Evolutionary conservation across 1,140 invertebrate genomes (phyloP).

Genomic region (Pogonognathellus flavescens): DNA sequence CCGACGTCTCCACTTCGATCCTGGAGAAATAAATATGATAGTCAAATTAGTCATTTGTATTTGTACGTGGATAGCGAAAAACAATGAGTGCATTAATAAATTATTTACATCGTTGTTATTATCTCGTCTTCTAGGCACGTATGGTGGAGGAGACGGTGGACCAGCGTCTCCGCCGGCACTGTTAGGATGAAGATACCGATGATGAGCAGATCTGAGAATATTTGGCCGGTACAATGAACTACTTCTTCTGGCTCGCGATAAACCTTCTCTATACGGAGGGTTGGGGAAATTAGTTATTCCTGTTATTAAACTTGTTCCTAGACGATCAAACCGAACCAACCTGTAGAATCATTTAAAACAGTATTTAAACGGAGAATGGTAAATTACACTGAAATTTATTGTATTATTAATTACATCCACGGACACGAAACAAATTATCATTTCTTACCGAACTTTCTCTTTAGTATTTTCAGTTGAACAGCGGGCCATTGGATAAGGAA

Average conservation of each 20-base stretch:
- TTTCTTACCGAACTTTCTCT: constrained; percentile 81
- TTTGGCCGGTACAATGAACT: constrained; percentile 61
- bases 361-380: too few relatives aligned
- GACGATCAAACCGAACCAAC: constrained; percentile 87
- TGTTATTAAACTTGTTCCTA: constrained; percentile 86
- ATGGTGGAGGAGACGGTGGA: constrained; percentile 7
- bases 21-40: background rate
- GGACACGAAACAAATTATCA: constrained; percentile 7
- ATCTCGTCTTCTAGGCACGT: constrained; percentile 5
- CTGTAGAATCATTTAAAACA: constrained; percentile 75
- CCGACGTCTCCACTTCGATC: constrained; percentile 5
- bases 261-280: constrained; percentile 62
- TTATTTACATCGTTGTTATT: constrained; percentile 27
- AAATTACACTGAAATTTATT: too few relatives aligned
- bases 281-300: constrained; percentile 81
- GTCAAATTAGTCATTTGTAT: background rate
- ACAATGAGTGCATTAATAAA: background rate
- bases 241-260: constrained; percentile 31
- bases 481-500: constrained; percentile 80
- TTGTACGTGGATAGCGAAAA: too few relatives aligned
- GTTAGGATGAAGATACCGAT: constrained; percentile 8
- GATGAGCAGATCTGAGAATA: constrained; percentile 55
- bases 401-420: constrained; percentile 12
- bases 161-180: constrained; percentile 2
- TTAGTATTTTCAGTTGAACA: constrained; percentile 78